Evolutionary conservation across 2,888 invertebrate species (phyloP).

Genomic region (Anodontia alba): DNA sequence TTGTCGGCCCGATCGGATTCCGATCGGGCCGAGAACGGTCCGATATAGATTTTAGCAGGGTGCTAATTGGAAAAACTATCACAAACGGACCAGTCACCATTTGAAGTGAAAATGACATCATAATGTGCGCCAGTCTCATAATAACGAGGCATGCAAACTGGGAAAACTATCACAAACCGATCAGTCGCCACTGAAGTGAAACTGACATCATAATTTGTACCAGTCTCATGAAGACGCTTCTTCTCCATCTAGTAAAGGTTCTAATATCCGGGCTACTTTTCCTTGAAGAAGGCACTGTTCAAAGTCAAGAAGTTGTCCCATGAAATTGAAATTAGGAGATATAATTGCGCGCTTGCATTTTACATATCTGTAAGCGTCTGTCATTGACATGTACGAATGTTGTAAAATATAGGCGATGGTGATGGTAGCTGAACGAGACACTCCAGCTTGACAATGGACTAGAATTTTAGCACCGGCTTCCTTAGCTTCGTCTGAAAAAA

Average conservation of each 20-base stretch:
- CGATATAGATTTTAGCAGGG: no score
- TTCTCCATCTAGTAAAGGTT: slow-evolving; percentile 23
- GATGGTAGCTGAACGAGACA: slow-evolving; percentile 96
- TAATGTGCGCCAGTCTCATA: no score
- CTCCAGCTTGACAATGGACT: slow-evolving; percentile 98
- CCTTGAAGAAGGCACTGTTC: slow-evolving; percentile 87
- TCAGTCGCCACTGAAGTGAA: no score
- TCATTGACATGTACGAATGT: slow-evolving; percentile 90
- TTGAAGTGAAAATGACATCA: no score
- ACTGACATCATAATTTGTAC: no score
- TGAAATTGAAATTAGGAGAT: slow-evolving; percentile 97
- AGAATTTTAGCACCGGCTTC: slow-evolving; percentile 91
- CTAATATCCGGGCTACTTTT: slow-evolving; percentile 34
- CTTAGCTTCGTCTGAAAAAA: slow-evolving; percentile 89
- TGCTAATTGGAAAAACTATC: no score
- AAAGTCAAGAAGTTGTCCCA: slow-evolving; percentile 94
- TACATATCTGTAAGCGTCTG: slow-evolving; percentile 95
- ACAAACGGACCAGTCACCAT: no score
- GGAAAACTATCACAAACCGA: no score
- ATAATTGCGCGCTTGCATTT: slow-evolving; percentile 94
- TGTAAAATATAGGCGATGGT: slow-evolving; percentile 98
- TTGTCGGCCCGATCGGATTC: no score
- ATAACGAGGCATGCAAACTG: no score
- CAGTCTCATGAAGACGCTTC: not conserved
- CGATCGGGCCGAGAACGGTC: no score